phyloP scores from a whole-genome alignment of 1,140 invertebrate species.

The Diuraphis noxia region DNA sequence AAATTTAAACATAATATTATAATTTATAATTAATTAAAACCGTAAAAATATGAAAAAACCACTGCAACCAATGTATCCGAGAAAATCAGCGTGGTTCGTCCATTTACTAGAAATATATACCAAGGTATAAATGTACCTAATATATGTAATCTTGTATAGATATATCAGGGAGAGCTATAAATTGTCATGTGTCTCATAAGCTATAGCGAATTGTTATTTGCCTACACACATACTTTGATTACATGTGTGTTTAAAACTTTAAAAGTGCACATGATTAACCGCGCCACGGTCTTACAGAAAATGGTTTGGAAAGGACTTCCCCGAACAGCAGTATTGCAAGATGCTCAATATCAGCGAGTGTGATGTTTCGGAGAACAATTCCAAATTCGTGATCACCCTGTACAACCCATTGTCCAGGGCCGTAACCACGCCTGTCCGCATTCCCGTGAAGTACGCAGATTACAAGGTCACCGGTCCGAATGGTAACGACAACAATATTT shows the following conservation, averaged over 20 bases:
- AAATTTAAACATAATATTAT: too few species aligned
- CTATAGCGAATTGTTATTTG: background rate
- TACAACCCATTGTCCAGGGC: constrained; percentile 64
- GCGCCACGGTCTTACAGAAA: constrained; percentile 38
- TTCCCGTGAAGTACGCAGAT: constrained; percentile 57
- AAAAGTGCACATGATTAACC: background rate
- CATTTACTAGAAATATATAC: too few species aligned
- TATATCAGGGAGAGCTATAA: background rate
- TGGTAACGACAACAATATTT: constrained; percentile 54
- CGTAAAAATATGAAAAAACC: too few species aligned
- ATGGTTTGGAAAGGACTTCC: constrained; percentile 55
- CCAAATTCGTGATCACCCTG: constrained; percentile 60
- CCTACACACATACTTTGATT: background rate
- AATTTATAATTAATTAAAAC: too few species aligned
- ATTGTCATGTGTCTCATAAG: background rate
- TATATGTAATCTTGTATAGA: background rate
- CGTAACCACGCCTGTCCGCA: constrained; percentile 55
- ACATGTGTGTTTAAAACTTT: background rate
- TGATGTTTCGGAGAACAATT: constrained; percentile 60
- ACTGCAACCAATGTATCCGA: too few species aligned
- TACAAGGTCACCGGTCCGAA: constrained; percentile 57
- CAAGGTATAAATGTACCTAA: too few species aligned
- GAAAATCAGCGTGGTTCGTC: too few species aligned
- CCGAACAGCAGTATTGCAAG: constrained; percentile 57
- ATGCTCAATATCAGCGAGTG: constrained; percentile 65